phyloP scores from a whole-genome alignment of 2,888 invertebrate genomes.

The Aromia moschata region DNA sequence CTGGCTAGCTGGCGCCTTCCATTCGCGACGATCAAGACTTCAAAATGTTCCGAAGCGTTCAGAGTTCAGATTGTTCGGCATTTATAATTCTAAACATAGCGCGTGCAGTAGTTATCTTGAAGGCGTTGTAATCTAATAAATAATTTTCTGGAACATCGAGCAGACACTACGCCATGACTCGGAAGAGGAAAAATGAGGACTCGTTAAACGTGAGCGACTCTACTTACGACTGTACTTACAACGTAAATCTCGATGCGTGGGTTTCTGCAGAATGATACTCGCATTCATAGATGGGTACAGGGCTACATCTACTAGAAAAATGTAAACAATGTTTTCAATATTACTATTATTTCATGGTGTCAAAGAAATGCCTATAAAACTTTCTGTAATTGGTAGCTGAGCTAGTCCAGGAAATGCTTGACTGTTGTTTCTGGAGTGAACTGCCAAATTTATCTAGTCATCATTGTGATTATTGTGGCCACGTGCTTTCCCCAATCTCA shows the following conservation, averaged over 20 bases:
- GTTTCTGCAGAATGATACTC: no score
- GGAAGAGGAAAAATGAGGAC: slow-evolving; percentile 16
- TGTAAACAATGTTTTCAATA: no score
- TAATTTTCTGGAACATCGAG: slow-evolving; percentile 27
- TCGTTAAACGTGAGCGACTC: neutral
- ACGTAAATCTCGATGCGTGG: neutral
- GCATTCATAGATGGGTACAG: no score
- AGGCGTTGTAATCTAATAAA: slow-evolving; percentile 25
- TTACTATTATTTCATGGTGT: no score
- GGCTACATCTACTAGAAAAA: no score
- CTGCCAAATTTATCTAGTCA: no score
- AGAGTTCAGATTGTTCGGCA: slow-evolving; percentile 19
- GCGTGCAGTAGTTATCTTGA: slow-evolving; percentile 18
- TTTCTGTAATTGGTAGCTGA: no score
- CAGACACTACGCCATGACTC: slow-evolving; percentile 20
- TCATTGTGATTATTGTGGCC: no score
- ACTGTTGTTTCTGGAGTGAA: no score
- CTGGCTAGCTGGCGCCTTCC: neutral
- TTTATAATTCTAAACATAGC: slow-evolving; percentile 27
- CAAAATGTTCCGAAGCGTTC: neutral
- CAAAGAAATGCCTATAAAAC: no score
- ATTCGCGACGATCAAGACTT: neutral
- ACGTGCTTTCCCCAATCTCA: no score
- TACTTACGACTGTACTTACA: neutral
- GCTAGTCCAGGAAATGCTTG: no score